These are phyloP conservation scores for Protobothrops flavoviridis DNA, from an alignment of 2,113 vertebrate species.

Conservation along the genomic window DNA sequence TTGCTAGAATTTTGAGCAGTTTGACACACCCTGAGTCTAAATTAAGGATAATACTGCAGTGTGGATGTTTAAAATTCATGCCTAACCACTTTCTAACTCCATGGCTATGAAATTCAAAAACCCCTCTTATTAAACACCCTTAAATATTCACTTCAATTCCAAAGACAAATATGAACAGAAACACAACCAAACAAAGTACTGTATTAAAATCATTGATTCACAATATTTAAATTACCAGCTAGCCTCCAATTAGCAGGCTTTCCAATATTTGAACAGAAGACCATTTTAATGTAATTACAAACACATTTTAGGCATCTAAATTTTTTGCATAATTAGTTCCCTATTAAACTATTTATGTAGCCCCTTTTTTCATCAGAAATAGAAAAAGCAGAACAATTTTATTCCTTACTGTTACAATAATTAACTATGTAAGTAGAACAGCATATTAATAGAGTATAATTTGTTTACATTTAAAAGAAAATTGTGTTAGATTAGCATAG, in stretches of 20 bases:
- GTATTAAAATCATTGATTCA: constrained; percentile 80
- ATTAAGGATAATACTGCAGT: constrained; percentile 30
- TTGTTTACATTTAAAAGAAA: constrained; percentile 82
- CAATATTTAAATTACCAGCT: constrained; percentile 78
- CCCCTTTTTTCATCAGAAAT: constrained; percentile 74
- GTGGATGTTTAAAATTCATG: constrained; percentile 9
- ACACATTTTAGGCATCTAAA: constrained; percentile 80
- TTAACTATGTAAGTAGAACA: constrained; percentile 79
- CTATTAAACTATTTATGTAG: constrained; percentile 81
- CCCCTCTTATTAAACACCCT: constrained; percentile 44
- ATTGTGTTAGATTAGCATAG: constrained; percentile 81
- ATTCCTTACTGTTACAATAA: constrained; percentile 80
- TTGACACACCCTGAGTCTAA: constrained; percentile 23
- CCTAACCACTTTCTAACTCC: constrained; percentile 1
- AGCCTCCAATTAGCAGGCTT: constrained; percentile 77
- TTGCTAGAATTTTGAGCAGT: constrained; percentile 22
- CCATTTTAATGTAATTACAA: constrained; percentile 87
- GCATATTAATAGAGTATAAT: constrained; percentile 82
- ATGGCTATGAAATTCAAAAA: constrained; percentile 45
- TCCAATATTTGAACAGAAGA: constrained; percentile 85
- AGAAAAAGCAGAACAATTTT: constrained; percentile 79
- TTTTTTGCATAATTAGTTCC: constrained; percentile 83
- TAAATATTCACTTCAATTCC: constrained; percentile 67
- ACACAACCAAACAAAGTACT: constrained; percentile 72
- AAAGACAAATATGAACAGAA: constrained; percentile 63